phyloP scores from a whole-genome alignment of 2,797 vertebrate genomes.

The Hydrocynus forskahlii region DNA sequence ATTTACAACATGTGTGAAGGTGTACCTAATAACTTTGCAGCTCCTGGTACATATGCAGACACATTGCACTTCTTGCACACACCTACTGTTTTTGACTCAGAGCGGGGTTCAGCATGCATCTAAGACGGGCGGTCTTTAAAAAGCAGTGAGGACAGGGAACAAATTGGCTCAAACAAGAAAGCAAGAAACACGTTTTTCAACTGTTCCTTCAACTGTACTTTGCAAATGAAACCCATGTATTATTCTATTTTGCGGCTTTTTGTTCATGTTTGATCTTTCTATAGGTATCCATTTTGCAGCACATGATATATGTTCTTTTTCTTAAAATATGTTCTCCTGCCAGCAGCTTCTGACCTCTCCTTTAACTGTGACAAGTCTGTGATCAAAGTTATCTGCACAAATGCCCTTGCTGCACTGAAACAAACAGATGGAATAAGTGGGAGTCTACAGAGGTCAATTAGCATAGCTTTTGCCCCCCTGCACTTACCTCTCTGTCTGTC shows the following conservation, averaged over 20 bases:
- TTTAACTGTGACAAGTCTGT: not conserved
- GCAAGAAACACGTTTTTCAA: not conserved
- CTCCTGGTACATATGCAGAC: not conserved
- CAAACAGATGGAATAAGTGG: constrained; percentile 3
- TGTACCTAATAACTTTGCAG: not conserved
- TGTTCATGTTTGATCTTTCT: not conserved
- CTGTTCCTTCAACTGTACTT: not conserved
- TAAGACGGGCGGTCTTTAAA: not conserved
- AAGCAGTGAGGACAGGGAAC: not conserved
- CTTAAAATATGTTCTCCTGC: not conserved
- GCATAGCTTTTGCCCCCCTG: not conserved
- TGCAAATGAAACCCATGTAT: not conserved
- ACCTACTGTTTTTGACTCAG: not conserved
- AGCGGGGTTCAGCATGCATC: not conserved
- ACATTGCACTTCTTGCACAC: not conserved
- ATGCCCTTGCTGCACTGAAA: constrained; percentile 18
- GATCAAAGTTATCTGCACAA: not conserved
- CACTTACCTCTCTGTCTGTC: not conserved
- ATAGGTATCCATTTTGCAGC: not conserved
- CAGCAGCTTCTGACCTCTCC: not conserved
- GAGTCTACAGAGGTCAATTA: constrained; percentile 15
- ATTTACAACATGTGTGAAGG: not conserved
- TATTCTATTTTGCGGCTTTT: not conserved
- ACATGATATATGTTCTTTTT: not conserved
- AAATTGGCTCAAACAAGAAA: too few species aligned